These are phyloP conservation scores for Chrysomela aeneicollis DNA, from an alignment of 2,888 invertebrate species.

Conservation along the genomic window DNA sequence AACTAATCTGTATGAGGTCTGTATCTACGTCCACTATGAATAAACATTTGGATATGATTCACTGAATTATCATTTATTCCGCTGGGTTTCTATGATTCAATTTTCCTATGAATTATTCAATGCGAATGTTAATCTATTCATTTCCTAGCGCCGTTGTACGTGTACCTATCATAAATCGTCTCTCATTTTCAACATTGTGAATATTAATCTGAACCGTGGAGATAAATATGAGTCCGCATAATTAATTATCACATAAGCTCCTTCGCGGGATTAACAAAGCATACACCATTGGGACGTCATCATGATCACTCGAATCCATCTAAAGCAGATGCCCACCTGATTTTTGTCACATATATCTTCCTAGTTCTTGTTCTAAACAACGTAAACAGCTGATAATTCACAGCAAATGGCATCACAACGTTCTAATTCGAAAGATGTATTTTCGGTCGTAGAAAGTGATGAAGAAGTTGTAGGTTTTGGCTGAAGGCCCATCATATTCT, in stretches of 20 bases:
- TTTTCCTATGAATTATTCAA: constrained; percentile 17
- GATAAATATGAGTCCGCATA: background rate
- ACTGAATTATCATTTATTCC: constrained; percentile 12
- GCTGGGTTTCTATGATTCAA: constrained; percentile 14
- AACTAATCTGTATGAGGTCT: too few relatives aligned
- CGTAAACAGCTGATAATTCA: too few relatives aligned
- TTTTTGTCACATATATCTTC: too few relatives aligned
- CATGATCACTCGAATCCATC: too few relatives aligned
- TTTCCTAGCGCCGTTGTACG: constrained; percentile 13
- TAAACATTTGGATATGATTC: background rate
- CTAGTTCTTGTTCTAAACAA: too few relatives aligned
- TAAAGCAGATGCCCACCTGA: too few relatives aligned
- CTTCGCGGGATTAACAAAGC: background rate
- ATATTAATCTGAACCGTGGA: constrained; percentile 11
- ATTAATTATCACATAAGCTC: background rate
- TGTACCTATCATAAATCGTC: constrained; percentile 13
- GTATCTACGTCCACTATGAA: too few relatives aligned
- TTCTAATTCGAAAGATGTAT: too few relatives aligned
- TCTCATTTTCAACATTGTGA: constrained; percentile 13
- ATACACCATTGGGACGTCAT: background rate
- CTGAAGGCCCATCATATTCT: too few relatives aligned
- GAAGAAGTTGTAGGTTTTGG: too few relatives aligned
- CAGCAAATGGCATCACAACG: too few relatives aligned
- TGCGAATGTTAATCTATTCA: constrained; percentile 16
- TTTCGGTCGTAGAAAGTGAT: too few relatives aligned